A percentile compares a stretch with the other conserved stretches of the same genome.
Evolutionary conservation across 2,888 invertebrate genomes (phyloP).

Genomic region (Drosophila hamatofila): DNA sequence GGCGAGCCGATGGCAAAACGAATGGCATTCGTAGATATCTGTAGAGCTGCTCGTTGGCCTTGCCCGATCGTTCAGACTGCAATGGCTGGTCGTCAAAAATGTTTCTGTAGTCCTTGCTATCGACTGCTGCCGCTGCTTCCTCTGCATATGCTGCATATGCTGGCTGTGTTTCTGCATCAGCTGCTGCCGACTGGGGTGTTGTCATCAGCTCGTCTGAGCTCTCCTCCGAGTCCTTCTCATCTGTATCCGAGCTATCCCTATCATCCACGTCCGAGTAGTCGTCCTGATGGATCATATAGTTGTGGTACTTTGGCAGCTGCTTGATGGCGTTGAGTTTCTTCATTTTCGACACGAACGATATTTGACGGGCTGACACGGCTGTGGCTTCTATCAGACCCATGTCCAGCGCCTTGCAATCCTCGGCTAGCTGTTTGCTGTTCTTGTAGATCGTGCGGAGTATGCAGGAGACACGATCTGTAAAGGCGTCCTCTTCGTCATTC

Average conservation of each 20-base stretch:
- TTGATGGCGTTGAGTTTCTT: neutral
- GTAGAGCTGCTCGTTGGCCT: neutral
- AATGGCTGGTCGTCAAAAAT: no score
- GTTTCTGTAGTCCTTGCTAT: neutral
- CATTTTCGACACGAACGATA: neutral
- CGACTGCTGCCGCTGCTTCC: no score
- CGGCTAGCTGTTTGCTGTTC: conserved; percentile 9
- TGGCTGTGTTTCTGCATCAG: neutral
- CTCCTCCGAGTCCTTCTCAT: neutral
- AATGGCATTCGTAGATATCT: neutral
- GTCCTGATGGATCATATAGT: neutral
- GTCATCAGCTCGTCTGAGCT: neutral
- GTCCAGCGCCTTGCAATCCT: conserved; percentile 20
- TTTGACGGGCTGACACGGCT: neutral
- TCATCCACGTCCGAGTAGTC: neutral
- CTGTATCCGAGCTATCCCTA: neutral
- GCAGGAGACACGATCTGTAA: conserved; percentile 21
- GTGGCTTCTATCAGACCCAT: neutral
- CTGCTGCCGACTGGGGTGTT: neutral
- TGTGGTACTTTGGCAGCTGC: neutral
- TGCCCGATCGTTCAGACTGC: neutral
- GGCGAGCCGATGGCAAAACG: neutral
- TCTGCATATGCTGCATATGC: neutral
- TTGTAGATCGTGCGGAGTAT: conserved; percentile 20
- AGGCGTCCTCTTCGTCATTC: neutral